A percentile compares a stretch with the other conserved stretches of the same genome.
phyloP scores from a whole-genome alignment of 2,888 invertebrate genomes.

The Andrena hattorfiana region DNA sequence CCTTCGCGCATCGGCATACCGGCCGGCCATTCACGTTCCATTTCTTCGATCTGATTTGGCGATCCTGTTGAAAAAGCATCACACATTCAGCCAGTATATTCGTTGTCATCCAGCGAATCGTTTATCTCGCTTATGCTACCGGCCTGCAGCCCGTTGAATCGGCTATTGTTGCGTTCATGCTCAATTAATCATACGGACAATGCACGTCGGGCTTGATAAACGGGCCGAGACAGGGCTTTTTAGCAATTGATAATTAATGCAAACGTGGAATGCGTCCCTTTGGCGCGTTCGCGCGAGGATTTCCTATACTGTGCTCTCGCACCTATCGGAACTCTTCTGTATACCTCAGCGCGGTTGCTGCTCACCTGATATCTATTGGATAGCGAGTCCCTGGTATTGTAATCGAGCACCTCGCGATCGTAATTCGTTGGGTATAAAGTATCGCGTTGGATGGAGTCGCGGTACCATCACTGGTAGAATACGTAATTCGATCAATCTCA shows the following conservation, averaged over 20 bases:
- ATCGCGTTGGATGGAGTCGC: background rate
- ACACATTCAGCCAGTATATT: background rate
- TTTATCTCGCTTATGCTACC: constrained; percentile 31
- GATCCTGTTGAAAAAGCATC: background rate
- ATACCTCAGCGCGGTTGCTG: background rate
- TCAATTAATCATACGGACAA: constrained; percentile 59
- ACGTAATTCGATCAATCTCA: background rate
- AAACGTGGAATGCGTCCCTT: constrained; percentile 22
- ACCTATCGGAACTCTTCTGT: background rate
- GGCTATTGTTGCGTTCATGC: constrained; percentile 48
- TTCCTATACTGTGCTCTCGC: background rate
- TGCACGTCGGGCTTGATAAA: constrained; percentile 21
- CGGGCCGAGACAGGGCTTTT: constrained; percentile 34
- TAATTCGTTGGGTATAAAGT: background rate
- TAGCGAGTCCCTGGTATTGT: background rate
- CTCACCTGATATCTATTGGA: background rate
- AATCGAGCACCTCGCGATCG: background rate
- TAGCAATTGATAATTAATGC: constrained; percentile 62
- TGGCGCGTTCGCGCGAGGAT: constrained; percentile 3
- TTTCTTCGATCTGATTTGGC: constrained; percentile 9
- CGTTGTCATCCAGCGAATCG: constrained; percentile 3
- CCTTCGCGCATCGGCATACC: background rate
- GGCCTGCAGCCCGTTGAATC: constrained; percentile 31
- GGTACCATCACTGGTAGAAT: background rate
- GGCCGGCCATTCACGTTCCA: background rate